Base-by-base conservation (phyloP, 2,888 invertebrate genomes). In the Bursaphelenchus okinawaensis region DNA sequence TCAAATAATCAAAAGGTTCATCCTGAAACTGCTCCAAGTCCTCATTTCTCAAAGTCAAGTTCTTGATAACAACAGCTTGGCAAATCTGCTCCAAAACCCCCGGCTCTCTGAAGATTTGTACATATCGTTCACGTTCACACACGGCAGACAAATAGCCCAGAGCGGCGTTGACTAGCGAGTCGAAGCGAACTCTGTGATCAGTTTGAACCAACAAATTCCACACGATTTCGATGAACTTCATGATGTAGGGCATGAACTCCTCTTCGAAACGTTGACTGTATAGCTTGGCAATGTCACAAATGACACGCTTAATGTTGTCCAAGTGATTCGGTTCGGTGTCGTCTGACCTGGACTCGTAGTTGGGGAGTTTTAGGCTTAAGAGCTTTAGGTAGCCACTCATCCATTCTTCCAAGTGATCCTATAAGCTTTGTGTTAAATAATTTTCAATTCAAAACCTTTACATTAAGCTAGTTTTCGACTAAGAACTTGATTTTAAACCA, bases 191-290 rank as follows among this genome's bases (percentile, higher is more conserved):
- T 70, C 75, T 24, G 50, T 59, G 52, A 71, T 71, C 74, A 20
- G 75, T 76, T 7, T 66, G 61, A 16, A 92, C 89, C 55, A 99
- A 86, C 57, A 98, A 83, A 68, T 89, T 89, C 95, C 96, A 96
- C 62, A 93, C 90, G 57, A 90, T 91, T 0, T 90, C 91, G n/a
- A 96, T 94, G 86, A 98, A 96, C 64, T 87, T 88, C 0, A 91
- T 90, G 74, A 96, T 88, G 84, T 90, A 92, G 0, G 90, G 89
- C 12, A 88, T 88, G 84, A 98, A 96, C 83, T 98, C 98, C 84
- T 98, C 96, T 82, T 94, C 93, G 81, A 98, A 99, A 83, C 95
- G 94, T 79, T 93, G 91, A 0, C 96, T 94, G 84, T 95, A 99
- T 63, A 99, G 86, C 0, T 85, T 88, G 12, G 94, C 89, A 82